phyloP scores from a whole-genome alignment of 1,140 invertebrate species.

The Meloidogyne floridensis region DNA sequence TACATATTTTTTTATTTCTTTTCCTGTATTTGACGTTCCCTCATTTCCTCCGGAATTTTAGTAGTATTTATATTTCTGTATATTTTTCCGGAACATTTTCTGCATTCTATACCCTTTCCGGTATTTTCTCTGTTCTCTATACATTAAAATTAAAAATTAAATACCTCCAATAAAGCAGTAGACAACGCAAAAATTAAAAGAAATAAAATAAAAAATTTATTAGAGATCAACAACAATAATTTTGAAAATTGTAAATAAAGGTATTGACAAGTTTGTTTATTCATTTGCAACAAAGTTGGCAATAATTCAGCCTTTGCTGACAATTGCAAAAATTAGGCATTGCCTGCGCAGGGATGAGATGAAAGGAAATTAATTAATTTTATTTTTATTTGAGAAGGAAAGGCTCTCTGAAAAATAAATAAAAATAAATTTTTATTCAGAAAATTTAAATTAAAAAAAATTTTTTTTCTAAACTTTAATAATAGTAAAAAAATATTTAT shows the following conservation, averaged over 20 bases:
- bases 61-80: no score
- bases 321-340: slow-evolving; percentile 1
- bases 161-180: not conserved
- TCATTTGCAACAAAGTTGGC: slow-evolving; percentile 3
- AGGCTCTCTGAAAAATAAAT: not conserved
- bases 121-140: no score
- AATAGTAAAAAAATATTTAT: no score
- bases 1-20: no score
- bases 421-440: no score
- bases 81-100: no score
- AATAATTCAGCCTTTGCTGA: slow-evolving; percentile 3
- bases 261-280: not conserved
- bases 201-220: slow-evolving; percentile 5
- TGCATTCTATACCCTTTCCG: no score
- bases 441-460: no score
- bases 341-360: not conserved
- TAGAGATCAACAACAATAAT: not conserved
- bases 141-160: not conserved
- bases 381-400: not conserved
- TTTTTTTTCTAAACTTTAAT: no score
- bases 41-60: no score
- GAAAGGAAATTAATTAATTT: not conserved
- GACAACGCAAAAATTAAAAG: not conserved
- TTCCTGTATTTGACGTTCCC: no score
- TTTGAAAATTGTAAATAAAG: not conserved